Conservation (phyloP, 2,113 vertebrate species). For the Pristiophorus japonicus region DNA sequence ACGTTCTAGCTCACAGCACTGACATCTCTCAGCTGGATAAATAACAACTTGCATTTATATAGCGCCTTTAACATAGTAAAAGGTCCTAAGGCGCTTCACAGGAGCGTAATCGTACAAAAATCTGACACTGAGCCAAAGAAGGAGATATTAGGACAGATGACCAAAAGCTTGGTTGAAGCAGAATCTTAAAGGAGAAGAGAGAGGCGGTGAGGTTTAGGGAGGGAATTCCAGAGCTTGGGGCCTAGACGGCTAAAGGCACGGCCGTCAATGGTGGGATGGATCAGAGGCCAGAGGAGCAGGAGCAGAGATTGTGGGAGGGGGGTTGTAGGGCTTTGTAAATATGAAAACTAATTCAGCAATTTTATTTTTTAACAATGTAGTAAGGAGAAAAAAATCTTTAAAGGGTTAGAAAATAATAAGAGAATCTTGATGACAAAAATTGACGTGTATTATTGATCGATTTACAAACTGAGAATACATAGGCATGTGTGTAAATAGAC, state of each 20-base stretch:
- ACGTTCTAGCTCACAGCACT: background rate
- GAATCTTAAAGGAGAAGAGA: background rate
- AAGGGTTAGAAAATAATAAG: background rate
- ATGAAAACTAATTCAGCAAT: background rate
- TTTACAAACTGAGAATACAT: background rate
- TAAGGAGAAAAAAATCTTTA: background rate
- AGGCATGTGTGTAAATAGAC: background rate
- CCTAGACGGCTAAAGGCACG: background rate
- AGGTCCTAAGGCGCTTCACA: background rate
- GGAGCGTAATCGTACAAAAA: background rate
- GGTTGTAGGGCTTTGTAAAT: background rate
- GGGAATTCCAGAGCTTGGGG: background rate
- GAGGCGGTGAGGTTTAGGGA: background rate
- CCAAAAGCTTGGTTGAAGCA: background rate
- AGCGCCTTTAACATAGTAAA: background rate
- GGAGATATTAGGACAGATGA: background rate
- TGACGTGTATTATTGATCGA: background rate
- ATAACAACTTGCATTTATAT: background rate
- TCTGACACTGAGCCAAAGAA: background rate
- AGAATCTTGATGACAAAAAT: slow-evolving; percentile 1
- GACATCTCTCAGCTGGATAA: background rate
- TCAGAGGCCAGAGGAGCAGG: background rate
- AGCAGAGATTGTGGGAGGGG: background rate
- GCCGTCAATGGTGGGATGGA: background rate
- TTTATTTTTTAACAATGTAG: background rate